phyloP scores from a whole-genome alignment of 2,888 invertebrate species.

The Spodoptera exigua region DNA sequence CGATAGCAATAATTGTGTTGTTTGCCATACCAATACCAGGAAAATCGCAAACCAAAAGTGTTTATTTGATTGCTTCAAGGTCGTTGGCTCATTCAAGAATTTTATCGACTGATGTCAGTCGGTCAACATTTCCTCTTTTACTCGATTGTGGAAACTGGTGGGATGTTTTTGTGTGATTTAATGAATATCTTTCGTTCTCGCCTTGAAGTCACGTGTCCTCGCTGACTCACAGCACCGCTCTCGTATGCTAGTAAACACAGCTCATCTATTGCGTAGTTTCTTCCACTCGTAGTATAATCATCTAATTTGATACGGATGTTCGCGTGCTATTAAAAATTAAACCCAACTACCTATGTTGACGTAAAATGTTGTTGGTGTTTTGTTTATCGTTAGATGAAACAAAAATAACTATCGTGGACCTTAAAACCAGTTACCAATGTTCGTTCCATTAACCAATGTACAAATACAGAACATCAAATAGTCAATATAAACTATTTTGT shows the following conservation, averaged over 20 bases:
- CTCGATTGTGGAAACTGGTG: slow-evolving; percentile 40
- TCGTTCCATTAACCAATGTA: too few species aligned
- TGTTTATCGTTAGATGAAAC: slow-evolving; percentile 5
- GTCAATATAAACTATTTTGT: slow-evolving; percentile 26
- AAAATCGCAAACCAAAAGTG: slow-evolving; percentile 40
- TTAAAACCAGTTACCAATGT: not conserved
- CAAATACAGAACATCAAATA: slow-evolving; percentile 8
- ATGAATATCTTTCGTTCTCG: slow-evolving; percentile 65
- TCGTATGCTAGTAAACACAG: slow-evolving; percentile 62
- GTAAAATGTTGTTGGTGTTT: slow-evolving; percentile 20
- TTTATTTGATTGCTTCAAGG: slow-evolving; percentile 52
- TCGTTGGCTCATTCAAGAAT: slow-evolving; percentile 50
- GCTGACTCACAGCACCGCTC: slow-evolving; percentile 72
- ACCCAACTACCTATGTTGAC: slow-evolving; percentile 6
- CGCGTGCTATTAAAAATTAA: slow-evolving; percentile 28
- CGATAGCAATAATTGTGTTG: slow-evolving; percentile 18
- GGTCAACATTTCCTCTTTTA: slow-evolving; percentile 38
- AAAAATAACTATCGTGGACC: not conserved
- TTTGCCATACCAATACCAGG: slow-evolving; percentile 18
- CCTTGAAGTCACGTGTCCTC: slow-evolving; percentile 80
- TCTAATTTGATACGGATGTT: slow-evolving; percentile 47
- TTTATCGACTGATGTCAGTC: slow-evolving; percentile 24
- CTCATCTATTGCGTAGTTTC: slow-evolving; percentile 66
- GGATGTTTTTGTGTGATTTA: slow-evolving; percentile 47
- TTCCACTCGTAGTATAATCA: slow-evolving; percentile 44